phyloP scores from a whole-genome alignment of 2,888 invertebrate genomes.

The Melanotus villosus region DNA sequence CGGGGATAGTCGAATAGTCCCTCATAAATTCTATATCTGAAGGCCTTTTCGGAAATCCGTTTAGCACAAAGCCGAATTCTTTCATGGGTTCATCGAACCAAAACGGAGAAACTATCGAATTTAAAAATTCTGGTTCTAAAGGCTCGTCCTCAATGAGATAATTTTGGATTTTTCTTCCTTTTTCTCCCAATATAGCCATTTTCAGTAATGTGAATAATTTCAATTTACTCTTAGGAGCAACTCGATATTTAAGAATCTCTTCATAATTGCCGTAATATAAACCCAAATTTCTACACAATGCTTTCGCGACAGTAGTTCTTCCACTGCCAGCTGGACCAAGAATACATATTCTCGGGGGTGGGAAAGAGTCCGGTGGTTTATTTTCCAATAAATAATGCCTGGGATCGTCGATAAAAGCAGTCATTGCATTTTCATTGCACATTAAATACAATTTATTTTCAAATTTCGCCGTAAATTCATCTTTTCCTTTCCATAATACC shows the following conservation, averaged over 20 bases:
- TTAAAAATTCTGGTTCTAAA: conserved; percentile 68
- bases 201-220: conserved; percentile 38
- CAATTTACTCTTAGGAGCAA: conserved; percentile 42
- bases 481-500: conserved; percentile 75
- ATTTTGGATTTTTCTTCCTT: conserved; percentile 56
- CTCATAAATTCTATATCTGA: conserved; percentile 72
- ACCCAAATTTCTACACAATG: conserved; percentile 72
- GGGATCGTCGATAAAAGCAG: conserved; percentile 70
- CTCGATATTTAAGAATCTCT: conserved; percentile 53
- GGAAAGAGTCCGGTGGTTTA: conserved; percentile 68
- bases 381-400: conserved; percentile 69
- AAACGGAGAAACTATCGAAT: conserved; percentile 60
- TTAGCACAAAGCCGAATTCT: conserved; percentile 72
- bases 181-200: conserved; percentile 27
- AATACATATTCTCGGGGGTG: conserved; percentile 73
- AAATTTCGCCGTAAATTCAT: conserved; percentile 70
- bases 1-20: conserved; percentile 71
- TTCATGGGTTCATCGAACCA: conserved; percentile 72
- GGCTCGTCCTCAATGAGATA: conserved; percentile 71
- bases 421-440: conserved; percentile 69
- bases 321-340: conserved; percentile 73
- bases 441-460: conserved; percentile 72
- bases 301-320: conserved; percentile 70
- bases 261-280: conserved; percentile 71
- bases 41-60: conserved; percentile 74